Conservation (phyloP, 2,113 vertebrate genomes). For the Apodemus sylvaticus region DNA sequence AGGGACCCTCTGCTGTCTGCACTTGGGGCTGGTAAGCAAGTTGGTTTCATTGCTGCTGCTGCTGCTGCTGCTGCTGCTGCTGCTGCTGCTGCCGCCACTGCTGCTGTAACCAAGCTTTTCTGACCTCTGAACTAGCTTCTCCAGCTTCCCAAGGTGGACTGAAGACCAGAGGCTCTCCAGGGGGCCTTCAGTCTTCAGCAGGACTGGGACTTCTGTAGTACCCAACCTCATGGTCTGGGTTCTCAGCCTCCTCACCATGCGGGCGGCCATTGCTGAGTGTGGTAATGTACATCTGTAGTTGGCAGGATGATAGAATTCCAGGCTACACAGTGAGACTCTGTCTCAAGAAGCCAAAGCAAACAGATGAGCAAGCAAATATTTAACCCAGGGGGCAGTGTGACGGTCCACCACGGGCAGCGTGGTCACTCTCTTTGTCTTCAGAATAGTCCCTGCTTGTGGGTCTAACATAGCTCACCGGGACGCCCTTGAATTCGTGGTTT, state of each 20-base stretch:
- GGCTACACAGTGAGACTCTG: not conserved
- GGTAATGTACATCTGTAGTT: no score
- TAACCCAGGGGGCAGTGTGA: no score
- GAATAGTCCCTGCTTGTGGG: not conserved
- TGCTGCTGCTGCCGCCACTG: no score
- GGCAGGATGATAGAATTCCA: not conserved
- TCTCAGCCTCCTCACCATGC: not conserved
- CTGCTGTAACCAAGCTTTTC: no score
- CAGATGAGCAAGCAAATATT: no score
- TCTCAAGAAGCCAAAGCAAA: not conserved
- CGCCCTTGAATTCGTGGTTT: not conserved
- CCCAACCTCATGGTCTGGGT: not conserved
- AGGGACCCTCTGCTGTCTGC: not conserved
- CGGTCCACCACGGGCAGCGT: fast-evolving
- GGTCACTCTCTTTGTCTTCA: not conserved
- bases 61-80: no score
- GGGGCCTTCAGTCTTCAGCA: not conserved
- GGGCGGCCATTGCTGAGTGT: not conserved
- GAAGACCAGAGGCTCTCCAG: not conserved
- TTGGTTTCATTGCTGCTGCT: no score
- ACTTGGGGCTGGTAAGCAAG: not conserved
- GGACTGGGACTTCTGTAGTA: not conserved
- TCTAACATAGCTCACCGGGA: not conserved
- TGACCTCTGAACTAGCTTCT: not conserved
- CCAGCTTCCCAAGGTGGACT: not conserved